phyloP scores from a whole-genome alignment of 2,797 vertebrate species.

The Catamblyrhynchus diadema region DNA sequence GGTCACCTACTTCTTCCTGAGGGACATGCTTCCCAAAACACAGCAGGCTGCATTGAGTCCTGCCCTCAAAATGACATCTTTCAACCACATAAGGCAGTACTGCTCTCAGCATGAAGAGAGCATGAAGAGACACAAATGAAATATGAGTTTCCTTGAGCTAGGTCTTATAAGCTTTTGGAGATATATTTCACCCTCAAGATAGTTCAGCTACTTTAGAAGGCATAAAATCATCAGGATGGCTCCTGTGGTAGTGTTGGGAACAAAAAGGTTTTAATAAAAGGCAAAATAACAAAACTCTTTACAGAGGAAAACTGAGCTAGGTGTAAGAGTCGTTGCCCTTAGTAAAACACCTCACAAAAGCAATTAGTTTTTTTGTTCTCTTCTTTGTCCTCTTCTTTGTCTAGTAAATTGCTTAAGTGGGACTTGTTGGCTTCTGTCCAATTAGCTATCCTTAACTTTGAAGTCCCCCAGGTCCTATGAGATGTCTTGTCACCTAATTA shows the following conservation, averaged over 20 bases:
- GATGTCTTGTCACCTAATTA: neutral
- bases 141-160: neutral
- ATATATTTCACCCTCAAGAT: neutral
- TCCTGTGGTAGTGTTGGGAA: neutral
- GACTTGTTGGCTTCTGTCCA: neutral
- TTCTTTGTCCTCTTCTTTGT: neutral
- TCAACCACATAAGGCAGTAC: neutral
- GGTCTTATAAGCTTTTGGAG: neutral
- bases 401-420: neutral
- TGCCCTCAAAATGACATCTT: neutral
- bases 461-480: neutral
- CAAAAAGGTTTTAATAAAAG: neutral
- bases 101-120: neutral
- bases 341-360: neutral
- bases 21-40: rapidly evolving
- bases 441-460: neutral
- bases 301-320: neutral
- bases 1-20: neutral
- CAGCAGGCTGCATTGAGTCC: neutral
- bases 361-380: neutral
- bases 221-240: neutral
- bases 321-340: neutral
- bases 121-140: neutral
- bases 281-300: neutral
- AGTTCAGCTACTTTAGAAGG: neutral